phyloP scores from a whole-genome alignment of 2,797 vertebrate species.

The Siniperca obscura region DNA sequence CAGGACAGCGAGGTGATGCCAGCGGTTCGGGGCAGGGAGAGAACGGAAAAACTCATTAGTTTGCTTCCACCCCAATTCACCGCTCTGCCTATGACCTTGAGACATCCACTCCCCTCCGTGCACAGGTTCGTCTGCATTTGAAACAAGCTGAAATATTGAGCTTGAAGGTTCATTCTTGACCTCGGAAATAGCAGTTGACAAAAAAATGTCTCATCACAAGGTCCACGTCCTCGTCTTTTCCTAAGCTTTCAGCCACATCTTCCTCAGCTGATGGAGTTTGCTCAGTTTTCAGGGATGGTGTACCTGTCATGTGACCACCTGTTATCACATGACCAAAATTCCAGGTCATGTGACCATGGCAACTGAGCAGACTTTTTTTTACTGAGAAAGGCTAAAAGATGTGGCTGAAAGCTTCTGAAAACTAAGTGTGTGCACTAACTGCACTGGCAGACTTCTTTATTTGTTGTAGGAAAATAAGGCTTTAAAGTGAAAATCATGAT shows the following conservation, averaged over 20 bases:
- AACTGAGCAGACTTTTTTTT: not conserved
- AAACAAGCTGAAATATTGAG: not conserved
- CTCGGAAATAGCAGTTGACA: too few relatives aligned
- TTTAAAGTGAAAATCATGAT: not conserved
- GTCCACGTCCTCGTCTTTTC: not conserved
- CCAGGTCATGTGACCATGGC: not conserved
- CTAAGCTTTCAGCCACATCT: not conserved
- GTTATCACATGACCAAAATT: not conserved
- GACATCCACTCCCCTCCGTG: conserved; percentile 51
- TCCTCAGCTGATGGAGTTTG: not conserved
- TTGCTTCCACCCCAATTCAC: conserved; percentile 82
- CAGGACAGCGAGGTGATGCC: conserved; percentile 72
- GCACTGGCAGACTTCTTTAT: not conserved
- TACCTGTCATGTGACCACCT: conserved; percentile 2
- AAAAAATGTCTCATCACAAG: not conserved
- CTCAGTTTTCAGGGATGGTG: not conserved
- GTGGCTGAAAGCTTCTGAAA: not conserved
- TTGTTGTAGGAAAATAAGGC: not conserved
- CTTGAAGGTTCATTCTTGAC: not conserved
- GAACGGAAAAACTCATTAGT: conserved; percentile 85
- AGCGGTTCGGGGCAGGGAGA: conserved; percentile 69
- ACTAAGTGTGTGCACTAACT: too few relatives aligned
- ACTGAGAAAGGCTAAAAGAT: not conserved
- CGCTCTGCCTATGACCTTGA: conserved; percentile 83
- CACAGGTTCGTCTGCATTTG: not conserved